Percentiles rank a stretch among this genome's conserved stretches.
Conservation (phyloP, 37 sponge, comb jelly and placozoan genomes). For the Corticium candelabrum region DNA sequence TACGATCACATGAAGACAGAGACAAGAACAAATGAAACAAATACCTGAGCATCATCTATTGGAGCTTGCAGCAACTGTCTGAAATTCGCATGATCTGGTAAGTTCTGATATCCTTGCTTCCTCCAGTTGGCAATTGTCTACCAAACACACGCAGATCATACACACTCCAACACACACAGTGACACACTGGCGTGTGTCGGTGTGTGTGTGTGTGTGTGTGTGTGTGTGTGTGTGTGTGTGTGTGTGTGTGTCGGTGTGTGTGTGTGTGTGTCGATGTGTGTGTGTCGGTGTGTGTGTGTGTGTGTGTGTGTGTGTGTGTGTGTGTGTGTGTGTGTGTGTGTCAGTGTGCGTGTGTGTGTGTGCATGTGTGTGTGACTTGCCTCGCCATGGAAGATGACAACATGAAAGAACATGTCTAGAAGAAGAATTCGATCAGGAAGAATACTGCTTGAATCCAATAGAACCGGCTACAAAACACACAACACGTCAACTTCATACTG, state of each 20-base stretch:
- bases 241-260: too few species aligned
- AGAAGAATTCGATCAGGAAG: constrained; percentile 85
- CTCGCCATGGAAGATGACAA: constrained; percentile 96
- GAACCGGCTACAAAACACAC: constrained; percentile 63
- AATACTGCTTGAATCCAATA: constrained; percentile 93
- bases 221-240: too few species aligned
- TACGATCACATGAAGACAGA: background rate
- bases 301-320: background rate
- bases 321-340: background rate
- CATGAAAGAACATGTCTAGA: constrained; percentile 96
- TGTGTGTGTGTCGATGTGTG: too few species aligned
- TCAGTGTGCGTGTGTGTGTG: background rate
- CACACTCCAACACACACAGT: background rate
- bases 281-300: too few species aligned
- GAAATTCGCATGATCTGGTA: constrained; percentile 88
- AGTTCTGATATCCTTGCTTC: constrained; percentile 72
- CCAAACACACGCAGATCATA: background rate
- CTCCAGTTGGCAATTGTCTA: constrained; percentile 78
- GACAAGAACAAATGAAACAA: background rate
- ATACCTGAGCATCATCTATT: constrained; percentile 89
- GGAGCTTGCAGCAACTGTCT: constrained; percentile 92
- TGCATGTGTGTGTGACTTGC: constrained; percentile 36
- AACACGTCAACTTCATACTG: too few species aligned
- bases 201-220: too few species aligned
- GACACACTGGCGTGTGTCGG: too few species aligned